Conservation (phyloP, 2,113 vertebrate species). For the Heloderma charlesbogerti region DNA sequence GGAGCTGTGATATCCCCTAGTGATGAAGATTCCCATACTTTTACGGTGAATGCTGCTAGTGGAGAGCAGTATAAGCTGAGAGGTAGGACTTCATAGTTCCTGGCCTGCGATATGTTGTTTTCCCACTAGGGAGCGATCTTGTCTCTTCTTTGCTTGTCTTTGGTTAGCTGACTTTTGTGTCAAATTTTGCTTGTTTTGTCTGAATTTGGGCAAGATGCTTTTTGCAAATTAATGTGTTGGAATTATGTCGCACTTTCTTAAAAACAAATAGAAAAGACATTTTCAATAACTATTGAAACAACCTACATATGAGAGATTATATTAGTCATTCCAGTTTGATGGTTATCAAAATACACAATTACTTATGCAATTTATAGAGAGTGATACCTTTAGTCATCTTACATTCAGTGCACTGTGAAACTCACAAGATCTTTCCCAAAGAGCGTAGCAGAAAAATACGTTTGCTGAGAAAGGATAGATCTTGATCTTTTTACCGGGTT, state of each 20-base stretch:
- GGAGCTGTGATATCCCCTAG: constrained; percentile 98
- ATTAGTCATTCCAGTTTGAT: neutral
- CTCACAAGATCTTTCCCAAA: neutral
- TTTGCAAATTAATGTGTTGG: neutral
- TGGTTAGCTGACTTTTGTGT: constrained; percentile 14
- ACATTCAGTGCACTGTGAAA: neutral
- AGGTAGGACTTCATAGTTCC: constrained; percentile 77
- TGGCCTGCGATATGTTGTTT: neutral
- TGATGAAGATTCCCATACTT: constrained; percentile 97
- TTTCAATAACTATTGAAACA: neutral
- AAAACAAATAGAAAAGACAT: neutral
- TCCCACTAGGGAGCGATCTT: constrained; percentile 61
- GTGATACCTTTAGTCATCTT: neutral
- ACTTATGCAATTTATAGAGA: neutral
- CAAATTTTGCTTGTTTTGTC: neutral
- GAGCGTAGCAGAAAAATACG: neutral
- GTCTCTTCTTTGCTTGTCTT: constrained; percentile 13
- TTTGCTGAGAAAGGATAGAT: neutral
- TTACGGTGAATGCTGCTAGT: constrained; percentile 96
- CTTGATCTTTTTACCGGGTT: neutral
- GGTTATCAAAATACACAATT: neutral
- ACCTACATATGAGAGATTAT: neutral
- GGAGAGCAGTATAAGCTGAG: constrained; percentile 98
- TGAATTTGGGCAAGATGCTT: neutral
- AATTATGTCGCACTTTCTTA: neutral